phyloP scores from a whole-genome alignment of 2,113 vertebrate genomes.

The Poeciliopsis occidentalis region DNA sequence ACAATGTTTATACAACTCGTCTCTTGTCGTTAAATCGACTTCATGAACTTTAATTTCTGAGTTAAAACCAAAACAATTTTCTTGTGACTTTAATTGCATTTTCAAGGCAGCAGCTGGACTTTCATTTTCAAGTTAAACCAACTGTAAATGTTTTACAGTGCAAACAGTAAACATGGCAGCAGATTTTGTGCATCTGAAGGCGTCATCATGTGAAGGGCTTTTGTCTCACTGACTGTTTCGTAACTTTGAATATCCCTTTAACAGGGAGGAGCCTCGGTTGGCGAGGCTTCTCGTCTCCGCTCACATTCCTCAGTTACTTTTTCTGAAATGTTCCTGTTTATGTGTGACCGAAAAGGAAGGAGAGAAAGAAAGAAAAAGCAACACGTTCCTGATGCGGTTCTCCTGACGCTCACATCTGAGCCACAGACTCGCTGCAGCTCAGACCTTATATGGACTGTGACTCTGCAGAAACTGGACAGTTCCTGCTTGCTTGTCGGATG shows the following conservation, averaged over 20 bases:
- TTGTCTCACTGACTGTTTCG: background rate
- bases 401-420: background rate
- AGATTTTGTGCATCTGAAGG: background rate
- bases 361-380: background rate
- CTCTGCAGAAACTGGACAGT: background rate
- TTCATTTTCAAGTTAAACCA: too few species aligned
- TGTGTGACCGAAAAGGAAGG: constrained; percentile 35
- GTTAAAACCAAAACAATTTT: too few species aligned
- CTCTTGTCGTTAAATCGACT: too few species aligned
- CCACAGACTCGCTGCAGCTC: background rate
- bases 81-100: too few species aligned
- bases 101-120: too few species aligned
- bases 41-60: too few species aligned
- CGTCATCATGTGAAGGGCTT: background rate
- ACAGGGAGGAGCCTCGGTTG: constrained; percentile 33
- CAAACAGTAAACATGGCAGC: background rate
- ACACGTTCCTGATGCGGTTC: constrained; percentile 7
- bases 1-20: too few species aligned
- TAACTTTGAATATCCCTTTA: constrained; percentile 44
- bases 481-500: background rate
- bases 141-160: too few species aligned
- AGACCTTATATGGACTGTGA: background rate
- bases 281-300: constrained; percentile 36
- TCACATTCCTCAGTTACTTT: constrained; percentile 58
- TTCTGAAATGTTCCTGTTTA: constrained; percentile 48